Evolutionary conservation across 2,113 vertebrate species (phyloP).

Genomic region (Eptatretus burgeri): DNA sequence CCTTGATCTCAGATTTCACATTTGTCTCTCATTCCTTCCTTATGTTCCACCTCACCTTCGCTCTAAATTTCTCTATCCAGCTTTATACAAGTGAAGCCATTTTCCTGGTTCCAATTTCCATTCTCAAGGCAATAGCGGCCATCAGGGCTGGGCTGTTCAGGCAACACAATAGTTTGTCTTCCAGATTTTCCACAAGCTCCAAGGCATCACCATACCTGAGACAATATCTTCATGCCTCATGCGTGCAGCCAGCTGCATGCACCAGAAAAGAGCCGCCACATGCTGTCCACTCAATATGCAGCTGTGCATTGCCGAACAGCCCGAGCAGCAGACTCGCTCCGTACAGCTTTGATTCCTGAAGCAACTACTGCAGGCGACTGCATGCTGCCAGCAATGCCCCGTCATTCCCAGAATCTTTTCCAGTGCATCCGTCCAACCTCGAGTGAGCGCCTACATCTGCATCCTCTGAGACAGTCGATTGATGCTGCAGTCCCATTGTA

Average conservation of each 20-base stretch:
- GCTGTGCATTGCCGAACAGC: constrained; percentile 33
- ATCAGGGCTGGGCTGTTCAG: background rate
- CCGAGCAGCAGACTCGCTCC: constrained; percentile 39
- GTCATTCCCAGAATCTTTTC: constrained; percentile 9
- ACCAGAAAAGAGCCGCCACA: constrained; percentile 50
- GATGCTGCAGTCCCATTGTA: background rate
- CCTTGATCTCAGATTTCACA: background rate
- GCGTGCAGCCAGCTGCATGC: constrained; percentile 36
- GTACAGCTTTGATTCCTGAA: constrained; percentile 51
- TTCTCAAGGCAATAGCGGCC: background rate
- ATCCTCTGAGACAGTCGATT: too few species aligned
- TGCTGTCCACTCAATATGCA: constrained; percentile 62
- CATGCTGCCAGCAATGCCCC: constrained; percentile 20
- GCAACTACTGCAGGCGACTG: constrained; percentile 32
- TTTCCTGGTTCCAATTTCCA: background rate
- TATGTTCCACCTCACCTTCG: too few species aligned
- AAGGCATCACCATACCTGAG: constrained; percentile 34
- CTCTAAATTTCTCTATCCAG: too few species aligned
- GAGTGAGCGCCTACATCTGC: too few species aligned
- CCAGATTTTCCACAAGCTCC: constrained; percentile 18
- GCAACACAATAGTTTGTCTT: constrained; percentile 45
- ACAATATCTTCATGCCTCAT: constrained; percentile 52
- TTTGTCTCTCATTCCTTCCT: too few species aligned
- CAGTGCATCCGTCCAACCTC: constrained; percentile 16
- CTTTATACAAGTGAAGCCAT: background rate